phyloP scores from a whole-genome alignment of 2,797 vertebrate genomes.

The Babyrousa celebensis region DNA sequence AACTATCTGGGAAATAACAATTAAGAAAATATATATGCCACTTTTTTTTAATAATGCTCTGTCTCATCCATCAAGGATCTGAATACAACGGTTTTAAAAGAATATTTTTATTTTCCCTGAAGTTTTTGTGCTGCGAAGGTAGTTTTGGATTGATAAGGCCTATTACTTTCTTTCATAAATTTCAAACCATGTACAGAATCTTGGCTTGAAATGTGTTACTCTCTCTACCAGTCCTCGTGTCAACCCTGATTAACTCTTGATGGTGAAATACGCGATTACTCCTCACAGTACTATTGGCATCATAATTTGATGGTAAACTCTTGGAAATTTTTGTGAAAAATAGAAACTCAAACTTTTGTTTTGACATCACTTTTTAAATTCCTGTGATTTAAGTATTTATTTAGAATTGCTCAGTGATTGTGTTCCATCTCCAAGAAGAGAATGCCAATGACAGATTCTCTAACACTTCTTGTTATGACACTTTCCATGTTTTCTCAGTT shows the following conservation, averaged over 20 bases:
- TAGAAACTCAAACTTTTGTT: conserved; percentile 85
- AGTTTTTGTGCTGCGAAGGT: conserved; percentile 39
- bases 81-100: conserved; percentile 8
- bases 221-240: background rate
- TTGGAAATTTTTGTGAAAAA: conserved; percentile 82
- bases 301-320: conserved; percentile 79
- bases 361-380: conserved; percentile 86
- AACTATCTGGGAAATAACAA: no score
- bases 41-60: conserved; percentile 32
- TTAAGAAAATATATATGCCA: no score
- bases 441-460: conserved; percentile 87
- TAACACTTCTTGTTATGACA: conserved; percentile 86
- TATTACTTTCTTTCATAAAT: conserved; percentile 51
- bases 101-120: conserved; percentile 33
- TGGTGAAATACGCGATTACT: conserved; percentile 42
- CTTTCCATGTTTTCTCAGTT: conserved; percentile 87
- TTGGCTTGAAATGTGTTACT: conserved; percentile 62
- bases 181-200: conserved; percentile 39
- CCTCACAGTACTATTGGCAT: conserved; percentile 67
- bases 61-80: background rate
- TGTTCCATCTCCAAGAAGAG: conserved; percentile 84
- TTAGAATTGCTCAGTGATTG: conserved; percentile 85
- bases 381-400: conserved; percentile 86
- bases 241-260: conserved; percentile 53
- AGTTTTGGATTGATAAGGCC: background rate